Base-by-base conservation (phyloP, 2,113 vertebrate species). In the Ursus arctos region DNA sequence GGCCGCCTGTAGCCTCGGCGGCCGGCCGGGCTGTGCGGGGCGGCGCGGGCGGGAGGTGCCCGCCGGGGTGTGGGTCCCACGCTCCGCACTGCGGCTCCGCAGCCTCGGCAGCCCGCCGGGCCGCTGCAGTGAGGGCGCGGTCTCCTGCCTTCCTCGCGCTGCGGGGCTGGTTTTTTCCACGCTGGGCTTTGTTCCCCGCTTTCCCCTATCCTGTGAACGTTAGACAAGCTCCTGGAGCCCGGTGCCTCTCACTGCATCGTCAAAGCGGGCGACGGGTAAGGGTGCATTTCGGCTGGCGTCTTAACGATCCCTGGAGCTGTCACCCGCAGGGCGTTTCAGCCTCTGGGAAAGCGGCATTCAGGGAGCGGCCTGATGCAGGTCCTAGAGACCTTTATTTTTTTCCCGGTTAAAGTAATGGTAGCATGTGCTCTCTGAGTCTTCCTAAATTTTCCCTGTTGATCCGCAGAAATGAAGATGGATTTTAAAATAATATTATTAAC, bases 101-200 rank as follows among this genome's bases (percentile, higher is more conserved):
- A 59, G 92, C 72, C 43, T 40, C 94, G 26, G 93, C 92, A 53
- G 71, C 77, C 74, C 59, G 53, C 65, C 7, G 33, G 22, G 88
- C 91, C 40, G 57, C 88, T 26, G 88, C 97, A 28, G 81, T 0
- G 51, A 95, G 96, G 97, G 97, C 94, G 97, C 97, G 96, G 98
- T 97, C 97, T 67, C n/a, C 43, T n/a, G 55, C n/a, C 61, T 57
- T 33, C 14, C 31, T 67, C 63, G 57, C 67, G 74, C 84, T 92
- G 88, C 96, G 59, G 85, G n/a, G 92, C 88, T 82, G 88, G 69
- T 63, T 80, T 83, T 92, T 83, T 88, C 91, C 93, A 87, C 51
- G 57, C 85, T n/a, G 51, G 76, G 96, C 98, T 98, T 98, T 98
- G 98, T 98, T 97, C 76, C 94, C 74, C 80, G n/a, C 71, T 95